Base-by-base conservation (phyloP, 2,888 invertebrate genomes). In the Creontiades dilutus region DNA sequence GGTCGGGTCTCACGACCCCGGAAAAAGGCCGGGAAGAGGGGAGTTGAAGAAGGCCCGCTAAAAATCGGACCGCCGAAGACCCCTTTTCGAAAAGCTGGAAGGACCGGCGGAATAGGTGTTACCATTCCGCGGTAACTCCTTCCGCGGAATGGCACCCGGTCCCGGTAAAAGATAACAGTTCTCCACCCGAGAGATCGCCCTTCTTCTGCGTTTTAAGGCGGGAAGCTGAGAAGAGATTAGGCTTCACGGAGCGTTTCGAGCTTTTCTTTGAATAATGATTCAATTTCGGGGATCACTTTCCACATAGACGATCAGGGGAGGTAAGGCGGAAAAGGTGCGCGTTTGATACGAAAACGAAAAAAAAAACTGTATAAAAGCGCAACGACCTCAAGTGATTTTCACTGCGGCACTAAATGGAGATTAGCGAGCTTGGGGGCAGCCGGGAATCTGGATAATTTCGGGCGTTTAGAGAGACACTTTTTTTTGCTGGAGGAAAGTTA, bases 221-320 rank as follows among this genome's bases (percentile, higher is more conserved):
- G 80, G 80, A 48, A 37, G 80, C 19, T 55, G 23, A 85, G n/a
- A 16, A 85, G 61, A 85, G 85, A 85, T 85, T 85, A 57, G 68
- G 61, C 85, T 52, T 85, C 85, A 85, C 85, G 85, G 85, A 47
- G 85, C 85, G 55, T 85, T 85, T 47, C 55, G 27, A 85, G 37
- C 27, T 55, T 85, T 85, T 85, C 85, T 85, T 85, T 85, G 85
- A 85, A 85, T 85, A 85, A 85, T 85, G 85, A 85, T 85, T 85
- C 85, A 85, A 85, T 85, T 85, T 85, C 61, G 46, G 82, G 47
- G 82, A 55, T 85, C 85, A 85, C 85, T 85, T 85, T 85, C 85
- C 85, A 85, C 85, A 85, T 61, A 85, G 85, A 61, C 57, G 27
- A 61, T 28, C 61, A 28, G 23, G 55, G 85, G 16, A 9, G 61